Percentiles rank a stretch among this genome's conserved stretches.
Conservation (phyloP, 2,888 invertebrate species). For the Apodemia zela region DNA sequence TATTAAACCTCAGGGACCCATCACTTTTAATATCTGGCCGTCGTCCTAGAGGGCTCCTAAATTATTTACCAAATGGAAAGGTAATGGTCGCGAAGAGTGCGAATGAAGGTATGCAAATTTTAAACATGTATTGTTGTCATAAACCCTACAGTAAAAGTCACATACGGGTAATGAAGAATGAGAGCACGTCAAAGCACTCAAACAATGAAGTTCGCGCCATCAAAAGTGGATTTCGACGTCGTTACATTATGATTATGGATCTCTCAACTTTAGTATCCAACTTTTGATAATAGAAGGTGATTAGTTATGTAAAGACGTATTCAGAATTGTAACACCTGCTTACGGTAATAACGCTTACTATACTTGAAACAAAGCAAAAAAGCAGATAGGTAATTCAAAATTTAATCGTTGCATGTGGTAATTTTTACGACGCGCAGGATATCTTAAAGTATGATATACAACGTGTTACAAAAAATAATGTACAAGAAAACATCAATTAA, state of each 20-base stretch:
- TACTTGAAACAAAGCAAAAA: too few species aligned
- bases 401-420: too few species aligned
- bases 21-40: conserved; percentile 80
- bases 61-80: conserved; percentile 80
- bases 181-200: conserved; percentile 41
- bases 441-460: too few species aligned
- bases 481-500: too few species aligned
- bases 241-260: conserved; percentile 50
- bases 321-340: neutral
- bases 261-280: conserved; percentile 23
- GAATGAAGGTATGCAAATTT: conserved; percentile 78
- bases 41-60: conserved; percentile 75
- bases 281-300: neutral
- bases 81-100: conserved; percentile 76
- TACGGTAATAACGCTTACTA: neutral
- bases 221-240: conserved; percentile 56
- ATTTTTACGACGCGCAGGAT: too few species aligned
- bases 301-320: neutral
- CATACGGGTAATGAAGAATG: conserved; percentile 57
- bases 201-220: conserved; percentile 40
- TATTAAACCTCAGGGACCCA: conserved; percentile 79
- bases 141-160: conserved; percentile 51
- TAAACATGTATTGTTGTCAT: conserved; percentile 66
- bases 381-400: too few species aligned
- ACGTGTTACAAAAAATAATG: too few species aligned